Evolutionary conservation across 2,888 invertebrate genomes (phyloP).

Genomic region (Dicyrtomina minuta): DNA sequence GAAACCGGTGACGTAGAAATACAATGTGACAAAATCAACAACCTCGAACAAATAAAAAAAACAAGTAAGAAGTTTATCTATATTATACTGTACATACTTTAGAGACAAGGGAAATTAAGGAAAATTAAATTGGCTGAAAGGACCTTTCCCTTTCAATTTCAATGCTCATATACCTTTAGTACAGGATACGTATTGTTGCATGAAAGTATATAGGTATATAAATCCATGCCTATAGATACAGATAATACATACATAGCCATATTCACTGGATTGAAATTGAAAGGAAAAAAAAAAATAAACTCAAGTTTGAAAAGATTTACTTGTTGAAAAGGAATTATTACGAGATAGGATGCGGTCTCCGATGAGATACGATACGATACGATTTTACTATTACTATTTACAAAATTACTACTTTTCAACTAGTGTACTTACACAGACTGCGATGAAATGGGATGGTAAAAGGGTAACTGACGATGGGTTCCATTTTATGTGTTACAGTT

Average conservation of each 20-base stretch:
- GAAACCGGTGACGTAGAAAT: too few relatives aligned
- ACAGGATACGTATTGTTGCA: not conserved
- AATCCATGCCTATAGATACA: not conserved
- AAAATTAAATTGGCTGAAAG: constrained; percentile 1
- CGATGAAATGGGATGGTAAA: not conserved
- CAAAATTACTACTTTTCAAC: too few relatives aligned
- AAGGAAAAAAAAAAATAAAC: constrained; percentile 24
- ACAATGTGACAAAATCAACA: too few relatives aligned
- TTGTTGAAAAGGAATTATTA: constrained; percentile 22
- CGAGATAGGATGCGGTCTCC: not conserved
- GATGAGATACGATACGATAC: not conserved
- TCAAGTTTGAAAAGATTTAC: constrained; percentile 18
- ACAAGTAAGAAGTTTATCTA: too few relatives aligned
- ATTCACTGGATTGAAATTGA: constrained; percentile 18
- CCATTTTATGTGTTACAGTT: too few relatives aligned
- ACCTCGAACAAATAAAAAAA: too few relatives aligned
- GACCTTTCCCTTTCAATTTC: constrained; percentile 18
- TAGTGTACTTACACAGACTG: not conserved
- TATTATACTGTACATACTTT: not conserved
- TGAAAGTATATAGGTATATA: not conserved
- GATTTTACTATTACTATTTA: too few relatives aligned
- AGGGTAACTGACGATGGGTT: not conserved
- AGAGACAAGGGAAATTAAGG: constrained; percentile 16
- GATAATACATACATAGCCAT: not conserved
- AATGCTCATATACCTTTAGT: not conserved